Evolutionary conservation across 2,113 vertebrate species (phyloP).

Genomic region (Antechinus stuartii): DNA sequence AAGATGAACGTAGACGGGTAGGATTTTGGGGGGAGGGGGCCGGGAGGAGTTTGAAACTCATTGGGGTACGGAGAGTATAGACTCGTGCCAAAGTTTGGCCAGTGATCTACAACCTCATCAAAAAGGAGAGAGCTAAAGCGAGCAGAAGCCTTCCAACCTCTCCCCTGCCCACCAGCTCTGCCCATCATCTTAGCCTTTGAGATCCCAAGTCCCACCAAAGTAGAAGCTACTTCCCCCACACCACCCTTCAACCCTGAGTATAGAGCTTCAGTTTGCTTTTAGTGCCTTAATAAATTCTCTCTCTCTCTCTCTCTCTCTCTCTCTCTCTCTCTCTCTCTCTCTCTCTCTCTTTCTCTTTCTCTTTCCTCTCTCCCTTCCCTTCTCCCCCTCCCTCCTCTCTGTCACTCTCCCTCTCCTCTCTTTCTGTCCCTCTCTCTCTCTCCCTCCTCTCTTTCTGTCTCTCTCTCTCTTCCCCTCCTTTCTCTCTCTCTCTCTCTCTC

Average conservation of each 20-base stretch:
- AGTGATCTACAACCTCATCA: background rate
- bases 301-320: too few species aligned
- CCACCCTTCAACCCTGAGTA: slow-evolving; percentile 7
- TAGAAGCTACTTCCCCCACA: slow-evolving; percentile 4
- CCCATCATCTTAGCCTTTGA: slow-evolving; percentile 68
- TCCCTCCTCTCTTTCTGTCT: too few species aligned
- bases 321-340: too few species aligned
- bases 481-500: too few species aligned
- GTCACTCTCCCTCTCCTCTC: too few species aligned
- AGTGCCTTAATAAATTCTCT: background rate
- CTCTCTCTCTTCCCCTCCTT: too few species aligned
- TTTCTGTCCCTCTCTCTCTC: too few species aligned
- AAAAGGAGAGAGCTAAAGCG: background rate
- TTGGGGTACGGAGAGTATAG: background rate
- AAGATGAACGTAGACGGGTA: background rate
- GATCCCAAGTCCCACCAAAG: background rate
- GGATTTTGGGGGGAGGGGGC: too few species aligned
- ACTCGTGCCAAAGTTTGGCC: background rate
- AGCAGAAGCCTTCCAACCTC: background rate
- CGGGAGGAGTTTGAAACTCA: background rate
- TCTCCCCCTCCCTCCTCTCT: too few species aligned
- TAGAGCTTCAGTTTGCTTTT: slow-evolving; percentile 17
- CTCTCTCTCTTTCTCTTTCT: too few species aligned
- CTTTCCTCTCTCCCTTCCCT: too few species aligned
- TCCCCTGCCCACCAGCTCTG: background rate